Percentiles rank a stretch among this genome's conserved stretches.
These are phyloP conservation scores for Seriola dumerili DNA, from an alignment of 2,113 vertebrate species.

Conservation along the genomic window DNA sequence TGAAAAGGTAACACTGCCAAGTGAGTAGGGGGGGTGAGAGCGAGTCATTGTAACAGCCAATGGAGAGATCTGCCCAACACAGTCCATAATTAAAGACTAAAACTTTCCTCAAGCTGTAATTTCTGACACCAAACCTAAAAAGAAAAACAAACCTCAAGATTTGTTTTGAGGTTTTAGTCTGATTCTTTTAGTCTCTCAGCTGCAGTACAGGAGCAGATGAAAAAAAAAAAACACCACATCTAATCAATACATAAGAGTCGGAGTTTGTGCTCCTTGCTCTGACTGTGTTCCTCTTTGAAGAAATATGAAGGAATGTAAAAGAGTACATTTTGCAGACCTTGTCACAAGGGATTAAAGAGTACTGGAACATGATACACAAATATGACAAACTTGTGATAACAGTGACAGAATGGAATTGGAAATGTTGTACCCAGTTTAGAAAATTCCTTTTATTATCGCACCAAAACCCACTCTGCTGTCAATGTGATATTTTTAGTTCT, in stretches of 20 bases:
- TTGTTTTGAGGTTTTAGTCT: not conserved
- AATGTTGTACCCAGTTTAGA: conserved; percentile 67
- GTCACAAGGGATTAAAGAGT: conserved; percentile 76
- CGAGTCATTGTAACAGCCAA: not conserved
- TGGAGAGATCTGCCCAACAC: not conserved
- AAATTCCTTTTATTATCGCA: conserved; percentile 60
- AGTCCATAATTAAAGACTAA: conserved; percentile 11
- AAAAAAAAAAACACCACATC: conserved; percentile 19
- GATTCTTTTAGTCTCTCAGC: not conserved
- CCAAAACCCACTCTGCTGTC: conserved; percentile 60
- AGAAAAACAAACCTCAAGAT: conserved; percentile 25
- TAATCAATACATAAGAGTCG: conserved; percentile 37
- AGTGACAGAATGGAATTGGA: conserved; percentile 74
- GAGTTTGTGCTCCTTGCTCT: conserved; percentile 54
- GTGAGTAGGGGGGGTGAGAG: not conserved
- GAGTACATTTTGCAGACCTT: conserved; percentile 64
- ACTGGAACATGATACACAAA: conserved; percentile 69
- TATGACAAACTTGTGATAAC: conserved; percentile 76
- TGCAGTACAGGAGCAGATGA: not conserved
- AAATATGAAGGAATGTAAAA: conserved; percentile 52
- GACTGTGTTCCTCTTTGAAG: conserved; percentile 51
- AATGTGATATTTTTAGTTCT: conserved; percentile 52
- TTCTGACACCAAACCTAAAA: not conserved
- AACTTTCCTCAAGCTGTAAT: conserved; percentile 23
- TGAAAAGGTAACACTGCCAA: conserved; percentile 12